Evolutionary conservation across 2,888 invertebrate species (phyloP).

Genomic region (Morinoia aosen): DNA sequence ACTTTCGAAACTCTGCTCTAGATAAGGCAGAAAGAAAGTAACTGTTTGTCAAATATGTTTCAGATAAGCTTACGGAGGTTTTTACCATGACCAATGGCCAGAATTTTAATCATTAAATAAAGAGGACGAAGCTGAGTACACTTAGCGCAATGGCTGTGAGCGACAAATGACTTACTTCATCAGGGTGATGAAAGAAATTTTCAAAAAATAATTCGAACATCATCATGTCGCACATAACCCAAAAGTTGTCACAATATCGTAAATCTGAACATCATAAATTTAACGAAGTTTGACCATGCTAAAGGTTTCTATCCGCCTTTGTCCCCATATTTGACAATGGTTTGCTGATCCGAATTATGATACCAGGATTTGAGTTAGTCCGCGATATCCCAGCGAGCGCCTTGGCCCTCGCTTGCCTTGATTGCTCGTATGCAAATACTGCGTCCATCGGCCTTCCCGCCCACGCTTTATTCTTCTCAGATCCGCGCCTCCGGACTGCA

Average conservation of each 20-base stretch:
- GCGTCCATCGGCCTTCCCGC: neutral
- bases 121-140: too few relatives aligned
- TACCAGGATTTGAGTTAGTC: neutral
- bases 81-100: neutral
- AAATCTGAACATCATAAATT: too few relatives aligned
- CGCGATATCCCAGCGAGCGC: neutral
- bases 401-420: neutral
- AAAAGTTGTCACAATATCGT: too few relatives aligned
- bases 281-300: too few relatives aligned
- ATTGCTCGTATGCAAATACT: slow-evolving; percentile 47
- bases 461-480: neutral
- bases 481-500: neutral
- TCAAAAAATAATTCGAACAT: neutral
- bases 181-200: neutral
- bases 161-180: too few relatives aligned
- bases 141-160: too few relatives aligned
- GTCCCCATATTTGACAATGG: neutral
- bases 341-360: neutral
- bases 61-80: neutral
- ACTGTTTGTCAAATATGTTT: neutral
- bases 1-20: neutral
- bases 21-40: neutral
- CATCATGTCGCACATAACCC: too few relatives aligned
- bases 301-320: neutral
- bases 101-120: neutral